Conservation (phyloP, 2,888 invertebrate genomes). For the Clunio marinus region DNA sequence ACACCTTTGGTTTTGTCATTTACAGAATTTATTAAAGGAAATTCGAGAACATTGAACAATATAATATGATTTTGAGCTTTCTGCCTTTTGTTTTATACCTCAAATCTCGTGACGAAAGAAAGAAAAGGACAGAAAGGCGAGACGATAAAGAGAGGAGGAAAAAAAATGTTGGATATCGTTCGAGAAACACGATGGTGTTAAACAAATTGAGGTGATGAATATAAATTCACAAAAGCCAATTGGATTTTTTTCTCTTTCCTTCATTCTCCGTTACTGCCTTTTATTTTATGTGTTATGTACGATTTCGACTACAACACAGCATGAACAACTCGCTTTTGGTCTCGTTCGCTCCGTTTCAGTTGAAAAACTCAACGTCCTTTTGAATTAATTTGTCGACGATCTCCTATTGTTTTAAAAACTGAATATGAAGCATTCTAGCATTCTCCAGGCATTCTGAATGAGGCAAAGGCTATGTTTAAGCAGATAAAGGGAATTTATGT, state of each 20-base stretch:
- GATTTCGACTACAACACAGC: constrained; percentile 13
- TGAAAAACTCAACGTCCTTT: constrained; percentile 16
- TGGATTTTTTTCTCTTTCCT: background rate
- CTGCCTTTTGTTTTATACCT: background rate
- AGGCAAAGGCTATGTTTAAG: too few species aligned
- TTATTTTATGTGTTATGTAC: background rate
- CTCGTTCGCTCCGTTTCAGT: background rate
- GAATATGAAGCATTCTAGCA: background rate
- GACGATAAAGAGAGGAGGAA: background rate
- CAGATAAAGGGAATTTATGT: too few species aligned
- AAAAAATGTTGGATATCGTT: background rate
- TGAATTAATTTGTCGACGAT: background rate
- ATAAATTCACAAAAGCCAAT: constrained; percentile 33
- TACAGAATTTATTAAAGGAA: constrained; percentile 32
- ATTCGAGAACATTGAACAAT: constrained; percentile 8
- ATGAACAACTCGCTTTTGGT: constrained; percentile 13
- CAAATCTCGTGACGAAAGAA: background rate
- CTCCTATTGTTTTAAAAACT: constrained; percentile 27
- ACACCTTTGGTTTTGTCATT: constrained; percentile 22
- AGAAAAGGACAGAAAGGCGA: background rate
- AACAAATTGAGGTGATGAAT: constrained; percentile 38
- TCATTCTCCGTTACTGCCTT: constrained; percentile 14
- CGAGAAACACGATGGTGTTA: constrained; percentile 10
- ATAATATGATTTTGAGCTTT: background rate
- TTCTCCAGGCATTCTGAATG: too few species aligned